Percentiles rank a stretch among this genome's conserved stretches.
phyloP scores from a whole-genome alignment of 35 echinoderm and acorn worm species.

The Apostichopus parvimensis region DNA sequence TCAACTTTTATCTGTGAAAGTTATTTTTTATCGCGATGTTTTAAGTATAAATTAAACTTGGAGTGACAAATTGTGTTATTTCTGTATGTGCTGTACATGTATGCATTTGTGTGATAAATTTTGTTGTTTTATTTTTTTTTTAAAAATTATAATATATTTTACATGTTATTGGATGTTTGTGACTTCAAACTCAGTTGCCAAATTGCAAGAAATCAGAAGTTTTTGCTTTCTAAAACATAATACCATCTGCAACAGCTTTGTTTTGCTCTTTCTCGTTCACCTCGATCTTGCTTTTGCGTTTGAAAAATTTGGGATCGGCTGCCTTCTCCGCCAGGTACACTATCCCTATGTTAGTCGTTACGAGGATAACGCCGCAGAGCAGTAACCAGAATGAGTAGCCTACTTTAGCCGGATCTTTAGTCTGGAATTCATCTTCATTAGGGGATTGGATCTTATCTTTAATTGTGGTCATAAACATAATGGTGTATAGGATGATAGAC shows the following conservation, averaged over 20 bases:
- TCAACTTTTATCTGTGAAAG: too few species aligned
- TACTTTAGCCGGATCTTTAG: background rate
- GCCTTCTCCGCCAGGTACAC: background rate
- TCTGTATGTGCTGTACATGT: too few species aligned
- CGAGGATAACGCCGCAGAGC: background rate
- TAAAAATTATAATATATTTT: too few species aligned
- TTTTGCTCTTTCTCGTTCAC: background rate
- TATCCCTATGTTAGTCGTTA: slow-evolving; percentile 17
- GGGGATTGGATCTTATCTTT: background rate
- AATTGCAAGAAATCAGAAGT: too few species aligned
- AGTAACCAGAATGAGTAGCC: slow-evolving; percentile 36
- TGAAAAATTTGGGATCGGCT: background rate
- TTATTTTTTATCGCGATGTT: too few species aligned
- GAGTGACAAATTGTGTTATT: too few species aligned
- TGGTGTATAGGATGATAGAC: slow-evolving; percentile 4
- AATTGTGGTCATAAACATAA: background rate
- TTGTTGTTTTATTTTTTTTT: too few species aligned
- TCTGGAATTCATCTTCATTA: background rate
- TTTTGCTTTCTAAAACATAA: background rate
- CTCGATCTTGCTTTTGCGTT: background rate
- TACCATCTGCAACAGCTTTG: background rate
- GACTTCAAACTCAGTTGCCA: too few species aligned
- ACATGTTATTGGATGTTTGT: too few species aligned
- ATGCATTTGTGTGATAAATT: too few species aligned
- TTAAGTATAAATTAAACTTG: too few species aligned